Conservation (phyloP, 2,888 invertebrate species). For the Oscheius onirici region DNA sequence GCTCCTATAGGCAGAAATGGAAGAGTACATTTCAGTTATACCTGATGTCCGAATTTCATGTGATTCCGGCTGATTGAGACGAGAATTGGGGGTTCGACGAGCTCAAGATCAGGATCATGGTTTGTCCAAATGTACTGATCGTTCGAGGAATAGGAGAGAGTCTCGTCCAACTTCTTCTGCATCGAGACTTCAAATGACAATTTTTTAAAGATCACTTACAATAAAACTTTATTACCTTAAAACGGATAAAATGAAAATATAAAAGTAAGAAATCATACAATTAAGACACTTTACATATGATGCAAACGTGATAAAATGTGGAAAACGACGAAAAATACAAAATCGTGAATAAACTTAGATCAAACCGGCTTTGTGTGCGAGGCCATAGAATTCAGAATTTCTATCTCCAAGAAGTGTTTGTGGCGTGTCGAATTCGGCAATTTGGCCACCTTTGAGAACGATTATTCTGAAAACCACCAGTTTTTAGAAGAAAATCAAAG, state of each 20-base stretch:
- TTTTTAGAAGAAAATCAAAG: not conserved
- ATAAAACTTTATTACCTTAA: not conserved
- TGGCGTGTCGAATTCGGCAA: slow-evolving; percentile 73
- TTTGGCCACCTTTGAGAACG: slow-evolving; percentile 72
- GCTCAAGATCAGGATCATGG: slow-evolving; percentile 41
- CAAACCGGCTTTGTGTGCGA: slow-evolving; percentile 72
- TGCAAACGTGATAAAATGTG: not conserved
- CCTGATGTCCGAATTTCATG: slow-evolving; percentile 37
- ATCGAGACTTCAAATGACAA: no score
- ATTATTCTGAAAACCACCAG: slow-evolving; percentile 70
- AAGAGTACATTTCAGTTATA: not conserved
- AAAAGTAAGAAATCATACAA: not conserved
- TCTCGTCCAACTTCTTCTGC: not conserved
- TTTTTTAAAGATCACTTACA: not conserved
- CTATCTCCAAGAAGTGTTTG: slow-evolving; percentile 68
- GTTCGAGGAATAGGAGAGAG: slow-evolving; percentile 34
- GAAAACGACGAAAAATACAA: not conserved
- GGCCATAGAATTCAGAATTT: slow-evolving; percentile 71
- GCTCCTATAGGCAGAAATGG: no score
- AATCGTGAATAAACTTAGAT: slow-evolving; percentile 5
- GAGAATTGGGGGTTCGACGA: slow-evolving; percentile 49
- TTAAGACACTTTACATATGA: not conserved
- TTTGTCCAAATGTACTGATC: slow-evolving; percentile 46
- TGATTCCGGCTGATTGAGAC: slow-evolving; percentile 43
- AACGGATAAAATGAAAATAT: not conserved